These are phyloP conservation scores for Zygaena filipendulae DNA, from an alignment of 2,888 invertebrate genomes.

Conservation along the genomic window DNA sequence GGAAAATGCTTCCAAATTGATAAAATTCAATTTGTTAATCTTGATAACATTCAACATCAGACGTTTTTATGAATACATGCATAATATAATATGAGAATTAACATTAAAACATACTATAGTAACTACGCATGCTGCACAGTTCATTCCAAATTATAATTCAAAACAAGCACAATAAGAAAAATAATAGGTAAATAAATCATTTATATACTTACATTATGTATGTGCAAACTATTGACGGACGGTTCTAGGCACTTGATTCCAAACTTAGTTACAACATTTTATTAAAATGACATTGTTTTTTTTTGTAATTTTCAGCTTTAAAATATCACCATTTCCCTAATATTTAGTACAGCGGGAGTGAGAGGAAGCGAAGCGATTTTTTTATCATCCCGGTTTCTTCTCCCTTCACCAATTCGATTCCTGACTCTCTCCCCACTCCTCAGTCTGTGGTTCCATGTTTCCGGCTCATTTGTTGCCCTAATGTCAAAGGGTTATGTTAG, in stretches of 20 bases:
- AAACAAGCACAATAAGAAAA: conserved; percentile 26
- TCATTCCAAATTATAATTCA: conserved; percentile 40
- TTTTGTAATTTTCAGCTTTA: no score
- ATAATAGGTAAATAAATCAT: conserved; percentile 31
- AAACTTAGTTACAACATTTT: no score
- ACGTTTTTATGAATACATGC: no score
- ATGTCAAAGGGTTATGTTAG: conserved; percentile 40
- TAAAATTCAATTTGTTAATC: no score
- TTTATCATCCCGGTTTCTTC: conserved; percentile 16
- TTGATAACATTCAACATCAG: no score
- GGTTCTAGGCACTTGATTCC: no score
- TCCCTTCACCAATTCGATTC: conserved; percentile 50
- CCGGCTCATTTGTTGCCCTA: conserved; percentile 20
- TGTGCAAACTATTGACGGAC: conserved; percentile 45
- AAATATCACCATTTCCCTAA: no score
- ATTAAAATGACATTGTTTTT: no score
- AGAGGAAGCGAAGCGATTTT: conserved; percentile 42
- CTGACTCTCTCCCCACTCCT: conserved; percentile 44
- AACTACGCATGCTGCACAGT: conserved; percentile 63
- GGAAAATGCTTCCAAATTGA: no score
- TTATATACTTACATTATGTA: conserved; percentile 46
- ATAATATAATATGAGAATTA: no score
- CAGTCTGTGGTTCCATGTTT: conserved; percentile 29
- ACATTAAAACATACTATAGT: no score
- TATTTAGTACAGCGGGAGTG: conserved; percentile 45